Evolutionary conservation across 2,797 vertebrate species (phyloP).

Genomic region (Chelon auratus): DNA sequence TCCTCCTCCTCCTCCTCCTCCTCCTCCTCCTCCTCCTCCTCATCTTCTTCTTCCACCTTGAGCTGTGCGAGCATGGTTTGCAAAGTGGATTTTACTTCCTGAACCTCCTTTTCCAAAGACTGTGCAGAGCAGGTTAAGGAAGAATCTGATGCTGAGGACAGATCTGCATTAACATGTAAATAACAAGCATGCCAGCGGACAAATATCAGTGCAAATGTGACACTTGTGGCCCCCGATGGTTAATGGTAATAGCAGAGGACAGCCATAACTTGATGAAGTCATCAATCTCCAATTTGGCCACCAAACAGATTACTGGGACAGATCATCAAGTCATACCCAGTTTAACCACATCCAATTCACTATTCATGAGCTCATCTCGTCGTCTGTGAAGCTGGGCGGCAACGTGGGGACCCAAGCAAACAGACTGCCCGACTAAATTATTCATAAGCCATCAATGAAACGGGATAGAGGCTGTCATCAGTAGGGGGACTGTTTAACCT

Average conservation of each 20-base stretch:
- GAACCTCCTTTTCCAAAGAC: conserved; percentile 89
- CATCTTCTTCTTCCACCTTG: conserved; percentile 77
- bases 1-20: conserved; percentile 63
- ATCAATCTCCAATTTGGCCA: conserved; percentile 70
- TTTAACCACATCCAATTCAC: conserved; percentile 67
- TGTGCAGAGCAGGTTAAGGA: conserved; percentile 89
- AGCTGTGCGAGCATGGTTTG: conserved; percentile 89
- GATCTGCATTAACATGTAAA: conserved; percentile 42
- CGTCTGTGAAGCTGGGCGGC: conserved; percentile 47
- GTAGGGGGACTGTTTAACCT: conserved; percentile 80
- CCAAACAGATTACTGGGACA: conserved; percentile 63
- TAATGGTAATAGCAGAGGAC: conserved; percentile 54
- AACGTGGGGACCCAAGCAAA: conserved; percentile 61
- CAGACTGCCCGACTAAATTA: conserved; percentile 79
- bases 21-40: conserved; percentile 62
- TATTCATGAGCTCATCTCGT: conserved; percentile 77
- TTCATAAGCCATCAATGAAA: conserved; percentile 78
- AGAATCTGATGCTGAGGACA: conserved; percentile 37
- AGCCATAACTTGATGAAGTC: conserved; percentile 59
- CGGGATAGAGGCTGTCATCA: conserved; percentile 71
- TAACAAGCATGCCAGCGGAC: conserved; percentile 31
- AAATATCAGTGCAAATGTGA: conserved; percentile 40
- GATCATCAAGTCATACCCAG: conserved; percentile 70
- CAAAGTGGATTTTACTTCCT: conserved; percentile 90
- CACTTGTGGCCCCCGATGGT: conserved; percentile 38